Evolutionary conservation across 2,888 invertebrate genomes (phyloP), one percentile per base, ranked within the genome.

Genomic region (Nezara viridula): DNA sequence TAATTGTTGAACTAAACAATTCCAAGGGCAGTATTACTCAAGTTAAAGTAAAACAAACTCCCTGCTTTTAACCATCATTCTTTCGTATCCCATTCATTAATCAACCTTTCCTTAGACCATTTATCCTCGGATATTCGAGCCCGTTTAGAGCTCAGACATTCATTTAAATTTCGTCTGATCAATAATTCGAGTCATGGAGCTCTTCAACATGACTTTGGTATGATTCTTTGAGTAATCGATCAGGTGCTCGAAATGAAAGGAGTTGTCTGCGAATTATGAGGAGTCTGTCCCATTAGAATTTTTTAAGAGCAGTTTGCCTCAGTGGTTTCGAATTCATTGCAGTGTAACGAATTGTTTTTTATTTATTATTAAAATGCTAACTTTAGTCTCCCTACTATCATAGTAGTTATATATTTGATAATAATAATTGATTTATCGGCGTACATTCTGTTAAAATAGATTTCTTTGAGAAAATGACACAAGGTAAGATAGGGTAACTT

Each of bases 41-140:
- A 55, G 55, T 55, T 55, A 55, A 55, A 55, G 24, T 55, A 55
- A 7, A 55, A 55, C 24, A n/a, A 55, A 55, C 55, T 55, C 55
- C 10, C 55, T 55, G 24, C 55, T 55, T n/a, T 55, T 24, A 6
- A 7, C 55, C 55, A 55, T 55, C 55, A 9, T n/a, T n/a, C n/a
- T n/a, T 55, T 55, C n/a, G n/a, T 55, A 55, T 55, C n/a, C 55
- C 55, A 55, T 55, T 55, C 55, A 55, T 55, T 55, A n/a, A 55
- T 55, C 55, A 55, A 55, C 55, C 55, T 55, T 55, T 55, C 55
- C 55, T n/a, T 55, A n/a, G 1, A 24, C 55, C 55, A 55, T 55
- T 55, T n/a, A 55, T 55, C 55, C n/a, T 55, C 24, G 55, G n/a
- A n/a, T 55, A 55, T n/a, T 55, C 55, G 55, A n/a, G n/a, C 2